phyloP scores from a whole-genome alignment of 2,113 vertebrate species.

The Salvelinus namaycush region DNA sequence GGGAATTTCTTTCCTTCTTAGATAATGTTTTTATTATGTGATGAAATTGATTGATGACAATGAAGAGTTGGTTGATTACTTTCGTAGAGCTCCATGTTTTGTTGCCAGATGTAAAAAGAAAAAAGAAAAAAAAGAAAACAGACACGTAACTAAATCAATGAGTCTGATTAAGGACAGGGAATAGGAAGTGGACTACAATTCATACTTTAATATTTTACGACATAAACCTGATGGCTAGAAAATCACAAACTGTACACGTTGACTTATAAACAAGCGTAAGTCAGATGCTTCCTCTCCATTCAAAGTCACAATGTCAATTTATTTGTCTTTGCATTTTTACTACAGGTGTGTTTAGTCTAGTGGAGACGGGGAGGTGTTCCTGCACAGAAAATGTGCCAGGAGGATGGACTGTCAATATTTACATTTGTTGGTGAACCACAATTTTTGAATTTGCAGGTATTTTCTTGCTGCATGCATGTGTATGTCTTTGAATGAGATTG shows the following conservation, averaged over 20 bases:
- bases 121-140: no score
- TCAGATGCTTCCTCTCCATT: slow-evolving; percentile 51
- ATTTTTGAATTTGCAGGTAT: background rate
- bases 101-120: no score
- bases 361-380: background rate
- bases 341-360: slow-evolving; percentile 20
- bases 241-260: slow-evolving; percentile 6
- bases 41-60: no score
- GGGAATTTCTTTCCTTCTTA: no score
- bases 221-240: background rate
- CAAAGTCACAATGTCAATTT: slow-evolving; percentile 8
- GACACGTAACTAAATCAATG: no score
- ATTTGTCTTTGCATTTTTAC: slow-evolving; percentile 58
- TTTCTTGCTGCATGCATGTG: background rate
- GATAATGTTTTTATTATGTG: no score
- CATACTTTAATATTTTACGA: background rate
- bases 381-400: background rate
- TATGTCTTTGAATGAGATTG: slow-evolving; percentile 13
- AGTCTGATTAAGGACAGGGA: no score
- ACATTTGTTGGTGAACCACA: background rate
- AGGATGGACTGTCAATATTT: slow-evolving; percentile 2
- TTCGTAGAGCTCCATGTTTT: no score
- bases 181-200: no score
- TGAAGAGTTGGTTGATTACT: no score
- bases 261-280: slow-evolving; percentile 4